These are phyloP conservation scores for Falcunculus frontatus DNA, from an alignment of 2,113 vertebrate genomes.

Conservation along the genomic window DNA sequence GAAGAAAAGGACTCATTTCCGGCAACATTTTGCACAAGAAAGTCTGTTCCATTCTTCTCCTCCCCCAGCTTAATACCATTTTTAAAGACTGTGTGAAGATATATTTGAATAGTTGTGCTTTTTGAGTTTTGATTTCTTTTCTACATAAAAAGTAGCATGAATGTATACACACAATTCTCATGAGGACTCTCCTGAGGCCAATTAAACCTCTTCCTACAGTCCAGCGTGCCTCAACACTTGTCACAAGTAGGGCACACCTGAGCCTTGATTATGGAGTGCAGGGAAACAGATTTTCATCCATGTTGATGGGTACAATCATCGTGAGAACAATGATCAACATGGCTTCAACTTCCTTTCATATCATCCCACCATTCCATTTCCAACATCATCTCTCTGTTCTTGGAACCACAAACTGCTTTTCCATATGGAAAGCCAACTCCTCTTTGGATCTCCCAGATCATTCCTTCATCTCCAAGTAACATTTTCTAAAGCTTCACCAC, in stretches of 20 bases:
- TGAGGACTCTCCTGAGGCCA: not conserved
- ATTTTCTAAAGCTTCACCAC: not conserved
- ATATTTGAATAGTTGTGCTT: not conserved
- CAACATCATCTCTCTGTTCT: not conserved
- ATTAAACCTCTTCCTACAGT: not conserved
- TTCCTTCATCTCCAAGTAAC: not conserved
- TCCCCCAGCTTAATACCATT: not conserved
- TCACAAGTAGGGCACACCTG: not conserved
- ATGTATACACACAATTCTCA: not conserved
- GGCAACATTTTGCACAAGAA: not conserved
- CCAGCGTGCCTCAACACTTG: not conserved
- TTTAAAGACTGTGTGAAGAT: not conserved
- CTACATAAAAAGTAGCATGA: not conserved
- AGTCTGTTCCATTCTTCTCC: not conserved
- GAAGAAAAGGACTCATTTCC: not conserved
- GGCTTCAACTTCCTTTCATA: not conserved
- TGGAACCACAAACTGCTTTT: not conserved
- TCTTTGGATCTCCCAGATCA: not conserved
- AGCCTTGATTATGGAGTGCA: not conserved
- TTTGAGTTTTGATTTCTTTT: not conserved
- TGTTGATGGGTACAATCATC: not conserved
- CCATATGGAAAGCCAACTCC: not conserved
- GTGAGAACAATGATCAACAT: rapidly evolving
- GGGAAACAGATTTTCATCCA: not conserved
- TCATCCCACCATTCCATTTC: not conserved